Evolutionary conservation across 2,888 invertebrate genomes (phyloP).

Genomic region (Mamestra brassicae): DNA sequence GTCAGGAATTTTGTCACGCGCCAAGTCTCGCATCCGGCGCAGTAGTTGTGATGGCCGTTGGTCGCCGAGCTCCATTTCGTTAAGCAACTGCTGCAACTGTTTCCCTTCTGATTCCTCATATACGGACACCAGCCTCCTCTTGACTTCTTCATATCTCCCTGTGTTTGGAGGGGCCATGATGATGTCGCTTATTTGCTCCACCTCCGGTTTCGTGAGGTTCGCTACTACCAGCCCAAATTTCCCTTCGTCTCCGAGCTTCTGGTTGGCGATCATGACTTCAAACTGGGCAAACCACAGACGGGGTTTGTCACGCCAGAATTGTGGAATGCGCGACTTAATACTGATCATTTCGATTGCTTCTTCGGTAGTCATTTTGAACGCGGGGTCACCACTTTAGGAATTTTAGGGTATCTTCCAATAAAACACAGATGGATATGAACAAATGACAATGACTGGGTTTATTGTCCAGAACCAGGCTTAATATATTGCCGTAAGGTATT

Average conservation of each 20-base stretch:
- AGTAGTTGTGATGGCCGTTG: not conserved
- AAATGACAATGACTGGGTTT: no score
- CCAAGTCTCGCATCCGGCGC: no score
- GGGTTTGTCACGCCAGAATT: no score
- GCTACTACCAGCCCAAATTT: not conserved
- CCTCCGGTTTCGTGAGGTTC: not conserved
- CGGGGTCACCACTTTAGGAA: no score
- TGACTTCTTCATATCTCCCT: not conserved
- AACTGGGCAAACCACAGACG: not conserved
- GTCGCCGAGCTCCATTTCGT: not conserved
- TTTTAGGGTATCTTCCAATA: no score
- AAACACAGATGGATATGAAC: no score
- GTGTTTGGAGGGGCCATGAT: not conserved
- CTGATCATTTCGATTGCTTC: not conserved
- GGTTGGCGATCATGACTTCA: not conserved
- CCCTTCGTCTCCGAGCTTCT: not conserved
- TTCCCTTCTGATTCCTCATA: not conserved
- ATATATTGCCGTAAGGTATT: no score
- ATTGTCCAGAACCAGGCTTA: no score
- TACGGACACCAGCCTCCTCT: not conserved
- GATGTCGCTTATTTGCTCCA: not conserved
- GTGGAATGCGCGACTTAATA: no score
- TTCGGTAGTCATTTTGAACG: not conserved
- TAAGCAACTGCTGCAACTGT: not conserved
- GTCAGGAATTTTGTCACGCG: no score